These are phyloP conservation scores for Drosophila tanythrix DNA, from an alignment of 2,888 invertebrate species.

Conservation along the genomic window DNA sequence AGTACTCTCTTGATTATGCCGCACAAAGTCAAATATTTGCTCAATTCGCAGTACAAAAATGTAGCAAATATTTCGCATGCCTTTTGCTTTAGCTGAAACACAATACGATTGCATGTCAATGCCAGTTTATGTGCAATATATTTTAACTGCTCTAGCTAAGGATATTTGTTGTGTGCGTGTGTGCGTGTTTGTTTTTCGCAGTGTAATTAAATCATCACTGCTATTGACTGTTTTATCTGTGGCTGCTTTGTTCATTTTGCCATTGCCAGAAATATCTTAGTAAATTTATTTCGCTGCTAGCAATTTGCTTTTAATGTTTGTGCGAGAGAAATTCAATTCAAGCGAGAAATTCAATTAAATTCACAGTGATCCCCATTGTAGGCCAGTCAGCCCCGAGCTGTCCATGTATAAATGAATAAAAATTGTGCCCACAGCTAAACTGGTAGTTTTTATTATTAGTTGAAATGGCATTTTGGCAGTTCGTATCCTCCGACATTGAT, in stretches of 20 bases:
- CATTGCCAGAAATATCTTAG: background rate
- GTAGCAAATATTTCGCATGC: background rate
- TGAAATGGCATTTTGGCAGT: constrained; percentile 34
- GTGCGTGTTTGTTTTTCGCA: background rate
- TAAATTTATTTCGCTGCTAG: background rate
- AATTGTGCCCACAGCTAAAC: constrained; percentile 13
- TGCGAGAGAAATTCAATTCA: background rate
- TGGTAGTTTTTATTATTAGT: constrained; percentile 17
- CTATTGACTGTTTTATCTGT: constrained; percentile 30
- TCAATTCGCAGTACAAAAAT: background rate
- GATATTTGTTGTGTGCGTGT: background rate
- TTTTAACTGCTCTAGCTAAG: background rate
- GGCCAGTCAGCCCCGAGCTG: background rate
- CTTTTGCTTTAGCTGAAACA: constrained; percentile 17
- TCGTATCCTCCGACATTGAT: constrained; percentile 23
- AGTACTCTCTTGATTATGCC: constrained; percentile 7
- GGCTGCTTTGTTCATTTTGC: background rate
- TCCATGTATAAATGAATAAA: constrained; percentile 43
- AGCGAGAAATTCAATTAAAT: constrained; percentile 3
- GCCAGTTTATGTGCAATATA: constrained; percentile 7
- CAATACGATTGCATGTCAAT: constrained; percentile 17
- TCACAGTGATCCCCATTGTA: background rate
- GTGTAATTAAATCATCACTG: constrained; percentile 17
- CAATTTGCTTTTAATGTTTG: constrained; percentile 5
- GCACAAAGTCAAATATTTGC: constrained; percentile 35